Percentiles rank a stretch among this genome's conserved stretches.
These are phyloP conservation scores for Rhorus exstirpatorius DNA, from an alignment of 2,888 invertebrate genomes.

Conservation along the genomic window DNA sequence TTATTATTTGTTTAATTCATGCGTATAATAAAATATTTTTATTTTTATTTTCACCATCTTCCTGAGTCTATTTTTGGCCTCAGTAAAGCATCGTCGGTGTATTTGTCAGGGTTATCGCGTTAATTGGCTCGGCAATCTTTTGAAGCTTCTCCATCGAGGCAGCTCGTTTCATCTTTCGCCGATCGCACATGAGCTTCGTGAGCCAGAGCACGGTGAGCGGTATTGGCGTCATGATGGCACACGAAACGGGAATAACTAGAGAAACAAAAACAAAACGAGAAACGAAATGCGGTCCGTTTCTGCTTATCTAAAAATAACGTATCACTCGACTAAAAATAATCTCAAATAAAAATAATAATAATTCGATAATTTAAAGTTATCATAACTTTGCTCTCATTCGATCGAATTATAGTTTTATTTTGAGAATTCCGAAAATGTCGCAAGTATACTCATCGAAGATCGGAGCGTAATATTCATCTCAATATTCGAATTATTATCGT, in stretches of 20 bases:
- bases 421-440: too few species aligned
- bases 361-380: too few species aligned
- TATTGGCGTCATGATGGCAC: constrained; percentile 97
- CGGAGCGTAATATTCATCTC: too few species aligned
- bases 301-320: too few species aligned
- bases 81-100: constrained; percentile 40
- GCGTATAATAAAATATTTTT: background rate
- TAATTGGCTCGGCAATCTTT: constrained; percentile 65
- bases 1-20: constrained; percentile 9
- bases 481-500: too few species aligned
- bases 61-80: background rate
- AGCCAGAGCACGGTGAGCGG: constrained; percentile 89
- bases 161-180: constrained; percentile 72
- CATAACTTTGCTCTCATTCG: too few species aligned
- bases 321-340: too few species aligned
- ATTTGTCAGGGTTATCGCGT: constrained; percentile 50
- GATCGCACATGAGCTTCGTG: constrained; percentile 76
- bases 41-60: background rate
- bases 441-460: too few species aligned
- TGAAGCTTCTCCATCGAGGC: constrained; percentile 78
- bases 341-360: too few species aligned
- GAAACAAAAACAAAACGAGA: constrained; percentile 73
- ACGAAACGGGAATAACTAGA: constrained; percentile 95
- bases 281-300: constrained; percentile 12
- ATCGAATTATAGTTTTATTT: too few species aligned